Percentiles rank a stretch among this genome's conserved stretches.
Evolutionary conservation across 35 echinoderm and acorn worm species (phyloP).

Genomic region (Ophiothrix spiculata): DNA sequence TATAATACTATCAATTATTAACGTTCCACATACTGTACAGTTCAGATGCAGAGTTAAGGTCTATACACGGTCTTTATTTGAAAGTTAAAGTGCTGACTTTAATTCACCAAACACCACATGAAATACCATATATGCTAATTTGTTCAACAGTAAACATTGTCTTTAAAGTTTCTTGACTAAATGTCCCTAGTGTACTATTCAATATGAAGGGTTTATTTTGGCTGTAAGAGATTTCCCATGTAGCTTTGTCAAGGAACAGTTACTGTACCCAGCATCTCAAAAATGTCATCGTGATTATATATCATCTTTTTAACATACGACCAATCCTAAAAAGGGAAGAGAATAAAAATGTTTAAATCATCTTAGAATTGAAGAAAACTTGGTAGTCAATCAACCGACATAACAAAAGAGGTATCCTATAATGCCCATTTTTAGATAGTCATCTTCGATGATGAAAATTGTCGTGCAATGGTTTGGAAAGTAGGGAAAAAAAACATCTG

Average conservation of each 20-base stretch:
- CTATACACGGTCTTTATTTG: not conserved
- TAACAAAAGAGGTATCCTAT: not conserved
- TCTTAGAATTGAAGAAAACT: not conserved
- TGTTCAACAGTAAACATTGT: not conserved
- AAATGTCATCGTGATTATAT: not conserved
- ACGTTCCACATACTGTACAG: conserved; percentile 2
- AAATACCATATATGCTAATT: not conserved
- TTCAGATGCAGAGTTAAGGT: not conserved
- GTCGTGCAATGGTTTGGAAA: not conserved
- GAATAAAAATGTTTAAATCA: not conserved
- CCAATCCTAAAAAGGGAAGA: not conserved
- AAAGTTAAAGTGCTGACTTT: not conserved
- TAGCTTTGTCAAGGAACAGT: no score
- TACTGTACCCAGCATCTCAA: no score
- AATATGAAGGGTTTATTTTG: not conserved
- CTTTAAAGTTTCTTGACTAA: not conserved
- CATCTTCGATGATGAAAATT: not conserved
- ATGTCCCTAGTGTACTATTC: not conserved
- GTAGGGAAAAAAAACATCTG: not conserved
- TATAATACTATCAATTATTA: not conserved
- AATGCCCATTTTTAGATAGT: not conserved
- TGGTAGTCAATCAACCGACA: not conserved
- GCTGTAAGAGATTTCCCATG: no score
- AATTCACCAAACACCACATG: not conserved
- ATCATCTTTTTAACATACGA: not conserved